Evolutionary conservation across 2,113 vertebrate species (phyloP).

Genomic region (Bubo bubo): DNA sequence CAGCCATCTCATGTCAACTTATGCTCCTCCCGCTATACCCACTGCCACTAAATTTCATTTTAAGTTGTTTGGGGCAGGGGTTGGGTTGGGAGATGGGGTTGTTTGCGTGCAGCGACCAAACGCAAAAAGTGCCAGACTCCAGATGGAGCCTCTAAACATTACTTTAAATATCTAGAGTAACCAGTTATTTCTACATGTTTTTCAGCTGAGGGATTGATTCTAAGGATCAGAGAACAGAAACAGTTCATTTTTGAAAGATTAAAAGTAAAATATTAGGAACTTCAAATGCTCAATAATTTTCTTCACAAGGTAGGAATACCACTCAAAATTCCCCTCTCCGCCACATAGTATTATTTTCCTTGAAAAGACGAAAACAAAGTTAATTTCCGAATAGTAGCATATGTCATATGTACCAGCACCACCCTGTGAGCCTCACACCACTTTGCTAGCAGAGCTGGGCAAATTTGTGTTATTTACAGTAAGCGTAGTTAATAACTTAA

Average conservation of each 20-base stretch:
- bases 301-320: background rate
- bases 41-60: background rate
- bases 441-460: background rate
- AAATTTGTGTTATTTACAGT: background rate
- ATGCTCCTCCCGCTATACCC: background rate
- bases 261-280: background rate
- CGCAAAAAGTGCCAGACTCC: background rate
- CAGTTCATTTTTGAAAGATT: background rate
- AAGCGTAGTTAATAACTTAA: background rate
- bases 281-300: background rate
- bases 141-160: background rate
- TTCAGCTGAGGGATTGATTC: background rate
- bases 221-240: conserved; percentile 5
- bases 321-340: background rate
- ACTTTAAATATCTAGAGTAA: background rate
- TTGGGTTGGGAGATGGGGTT: background rate
- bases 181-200: background rate
- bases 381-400: background rate
- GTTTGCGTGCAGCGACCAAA: background rate
- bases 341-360: background rate
- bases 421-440: background rate
- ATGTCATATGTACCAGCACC: background rate
- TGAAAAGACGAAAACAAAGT: background rate
- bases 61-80: background rate
- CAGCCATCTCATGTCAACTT: rapidly evolving